These are phyloP conservation scores for Puma concolor DNA, from an alignment of 2,113 vertebrate species.

Conservation along the genomic window DNA sequence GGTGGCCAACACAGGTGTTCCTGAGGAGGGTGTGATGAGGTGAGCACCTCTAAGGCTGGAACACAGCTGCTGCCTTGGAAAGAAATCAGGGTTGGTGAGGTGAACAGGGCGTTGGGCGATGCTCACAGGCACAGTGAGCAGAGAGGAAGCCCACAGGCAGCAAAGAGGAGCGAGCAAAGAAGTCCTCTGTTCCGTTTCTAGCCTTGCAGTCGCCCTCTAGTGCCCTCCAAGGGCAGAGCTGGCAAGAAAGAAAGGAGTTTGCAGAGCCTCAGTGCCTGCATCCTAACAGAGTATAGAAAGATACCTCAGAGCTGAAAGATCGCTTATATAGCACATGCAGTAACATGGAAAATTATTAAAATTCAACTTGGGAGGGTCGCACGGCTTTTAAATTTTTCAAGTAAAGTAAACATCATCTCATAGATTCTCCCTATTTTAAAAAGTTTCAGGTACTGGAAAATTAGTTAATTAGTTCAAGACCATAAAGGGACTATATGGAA, in stretches of 20 bases:
- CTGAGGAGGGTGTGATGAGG: background rate
- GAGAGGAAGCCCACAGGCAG: too few species aligned
- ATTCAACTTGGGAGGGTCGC: background rate
- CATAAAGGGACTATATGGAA: background rate
- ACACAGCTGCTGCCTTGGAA: background rate
- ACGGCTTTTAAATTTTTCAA: background rate
- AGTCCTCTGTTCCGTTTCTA: background rate
- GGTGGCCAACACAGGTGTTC: background rate
- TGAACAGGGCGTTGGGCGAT: background rate
- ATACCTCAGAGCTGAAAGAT: background rate
- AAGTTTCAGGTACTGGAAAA: background rate
- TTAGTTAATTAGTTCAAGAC: background rate
- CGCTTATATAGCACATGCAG: too few species aligned
- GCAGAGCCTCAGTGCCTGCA: background rate
- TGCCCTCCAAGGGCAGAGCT: background rate
- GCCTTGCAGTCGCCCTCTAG: background rate
- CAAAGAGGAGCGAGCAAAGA: background rate
- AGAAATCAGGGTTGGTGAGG: background rate
- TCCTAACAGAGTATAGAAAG: background rate
- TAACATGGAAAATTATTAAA: background rate
- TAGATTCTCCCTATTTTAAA: background rate
- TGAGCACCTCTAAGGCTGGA: background rate
- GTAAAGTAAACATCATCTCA: background rate
- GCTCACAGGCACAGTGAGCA: background rate
- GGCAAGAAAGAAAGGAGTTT: background rate